Evolutionary conservation across 2,797 vertebrate genomes (phyloP).

Genomic region (Echiichthys vipera): DNA sequence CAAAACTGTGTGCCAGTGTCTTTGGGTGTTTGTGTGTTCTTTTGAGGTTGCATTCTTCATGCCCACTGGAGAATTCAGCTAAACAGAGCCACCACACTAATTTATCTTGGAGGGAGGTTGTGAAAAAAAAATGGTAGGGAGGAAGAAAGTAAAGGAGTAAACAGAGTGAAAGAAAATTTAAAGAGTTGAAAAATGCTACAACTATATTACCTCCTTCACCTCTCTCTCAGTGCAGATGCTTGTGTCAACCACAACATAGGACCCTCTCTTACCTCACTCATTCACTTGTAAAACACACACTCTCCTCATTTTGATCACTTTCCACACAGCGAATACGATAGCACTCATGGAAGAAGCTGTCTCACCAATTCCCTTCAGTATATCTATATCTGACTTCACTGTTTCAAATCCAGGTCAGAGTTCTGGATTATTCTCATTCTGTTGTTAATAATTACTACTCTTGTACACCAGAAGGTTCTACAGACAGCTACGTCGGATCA

Average conservation of each 20-base stretch:
- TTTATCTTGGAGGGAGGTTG: conserved; percentile 60
- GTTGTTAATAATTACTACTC: too few species aligned
- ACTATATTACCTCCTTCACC: conserved; percentile 59
- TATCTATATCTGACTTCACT: too few species aligned
- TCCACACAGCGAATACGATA: background rate
- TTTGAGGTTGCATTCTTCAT: conserved; percentile 54
- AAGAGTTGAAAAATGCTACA: conserved; percentile 45
- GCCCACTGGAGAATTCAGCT: conserved; percentile 57
- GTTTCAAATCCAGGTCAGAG: background rate
- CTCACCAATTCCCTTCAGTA: background rate
- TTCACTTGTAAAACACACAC: conserved; percentile 21
- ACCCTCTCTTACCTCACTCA: conserved; percentile 28
- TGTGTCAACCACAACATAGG: conserved; percentile 23
- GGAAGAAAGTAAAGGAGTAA: background rate
- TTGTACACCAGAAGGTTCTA: too few species aligned
- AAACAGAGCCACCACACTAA: conserved; percentile 55
- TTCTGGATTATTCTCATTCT: background rate
- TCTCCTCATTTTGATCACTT: conserved; percentile 1
- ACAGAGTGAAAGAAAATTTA: conserved; percentile 10
- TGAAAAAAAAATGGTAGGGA: background rate
- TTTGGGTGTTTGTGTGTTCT: conserved; percentile 38
- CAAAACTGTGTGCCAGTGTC: conserved; percentile 11
- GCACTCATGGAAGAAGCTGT: background rate
- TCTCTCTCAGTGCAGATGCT: conserved; percentile 52
- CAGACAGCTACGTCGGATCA: too few species aligned